phyloP scores from a whole-genome alignment of 2,797 vertebrate species.

The Ptychobarbus kaznakovi region DNA sequence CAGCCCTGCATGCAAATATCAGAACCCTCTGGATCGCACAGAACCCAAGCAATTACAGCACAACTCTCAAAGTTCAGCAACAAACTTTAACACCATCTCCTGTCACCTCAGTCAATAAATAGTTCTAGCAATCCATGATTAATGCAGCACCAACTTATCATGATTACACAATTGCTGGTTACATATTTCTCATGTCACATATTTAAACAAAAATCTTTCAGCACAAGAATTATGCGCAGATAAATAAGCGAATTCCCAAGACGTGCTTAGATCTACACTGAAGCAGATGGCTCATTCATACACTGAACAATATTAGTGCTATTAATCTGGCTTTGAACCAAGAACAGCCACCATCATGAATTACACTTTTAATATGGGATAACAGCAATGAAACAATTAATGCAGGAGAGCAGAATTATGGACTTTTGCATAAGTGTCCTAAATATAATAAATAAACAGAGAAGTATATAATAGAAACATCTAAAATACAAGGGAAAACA shows the following conservation, averaged over 20 bases:
- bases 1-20: conserved; percentile 81
- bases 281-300: conserved; percentile 21
- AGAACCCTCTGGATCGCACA: conserved; percentile 66
- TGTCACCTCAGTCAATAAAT: not conserved
- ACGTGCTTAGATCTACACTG: conserved; percentile 10
- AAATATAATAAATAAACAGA: not conserved
- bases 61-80: not conserved
- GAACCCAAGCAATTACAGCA: conserved; percentile 18
- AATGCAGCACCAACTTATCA: not conserved
- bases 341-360: conserved; percentile 27
- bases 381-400: conserved; percentile 17
- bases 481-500: not conserved
- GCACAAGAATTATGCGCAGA: not conserved
- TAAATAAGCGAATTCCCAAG: not conserved
- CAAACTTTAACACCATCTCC: conserved; percentile 12
- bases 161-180: not conserved
- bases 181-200: not conserved
- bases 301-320: conserved; percentile 16
- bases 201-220: conserved; percentile 6
- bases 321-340: conserved; percentile 25
- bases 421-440: not conserved
- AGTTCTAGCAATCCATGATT: not conserved
- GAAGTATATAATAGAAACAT: not conserved
- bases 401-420: not conserved
- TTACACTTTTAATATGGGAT: conserved; percentile 6